A percentile compares a stretch with the other conserved stretches of the same genome.
Conservation (phyloP, 2,113 vertebrate species). For the Pachypanchax playfairii region DNA sequence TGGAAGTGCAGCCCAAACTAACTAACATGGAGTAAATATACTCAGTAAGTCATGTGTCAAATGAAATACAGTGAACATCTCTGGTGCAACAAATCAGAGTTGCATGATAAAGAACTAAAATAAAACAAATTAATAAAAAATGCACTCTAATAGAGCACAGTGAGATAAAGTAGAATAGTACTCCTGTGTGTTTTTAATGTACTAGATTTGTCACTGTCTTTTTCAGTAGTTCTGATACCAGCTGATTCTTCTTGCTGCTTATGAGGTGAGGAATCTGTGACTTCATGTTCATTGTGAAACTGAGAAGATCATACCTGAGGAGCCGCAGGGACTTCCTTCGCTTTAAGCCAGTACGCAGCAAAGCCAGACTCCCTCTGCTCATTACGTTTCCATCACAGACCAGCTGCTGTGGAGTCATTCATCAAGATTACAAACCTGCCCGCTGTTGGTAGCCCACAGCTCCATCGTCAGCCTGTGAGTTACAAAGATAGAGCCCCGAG, state of each 20-base stretch:
- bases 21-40: no score
- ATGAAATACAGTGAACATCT: not conserved
- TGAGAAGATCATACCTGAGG: slow-evolving; percentile 78
- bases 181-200: slow-evolving; percentile 15
- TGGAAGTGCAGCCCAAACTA: no score
- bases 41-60: not conserved
- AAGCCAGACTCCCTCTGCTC: slow-evolving; percentile 80
- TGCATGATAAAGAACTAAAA: not conserved
- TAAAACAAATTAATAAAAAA: slow-evolving; percentile 1
- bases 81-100: not conserved
- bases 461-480: slow-evolving; percentile 70
- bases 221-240: slow-evolving; percentile 15
- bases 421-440: slow-evolving; percentile 83
- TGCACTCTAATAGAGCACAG: not conserved
- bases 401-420: slow-evolving; percentile 78
- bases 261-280: slow-evolving; percentile 59
- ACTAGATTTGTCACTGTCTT: slow-evolving; percentile 31
- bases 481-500: slow-evolving; percentile 45
- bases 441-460: slow-evolving; percentile 65
- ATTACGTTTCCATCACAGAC: slow-evolving; percentile 88
- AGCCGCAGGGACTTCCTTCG: slow-evolving; percentile 79
- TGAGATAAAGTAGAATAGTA: not conserved
- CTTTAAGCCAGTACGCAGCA: slow-evolving; percentile 72
- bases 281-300: slow-evolving; percentile 72
- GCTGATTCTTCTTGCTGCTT: slow-evolving; percentile 50